phyloP scores from a whole-genome alignment of 2,888 invertebrate genomes.

The Uloborus plumipes region DNA sequence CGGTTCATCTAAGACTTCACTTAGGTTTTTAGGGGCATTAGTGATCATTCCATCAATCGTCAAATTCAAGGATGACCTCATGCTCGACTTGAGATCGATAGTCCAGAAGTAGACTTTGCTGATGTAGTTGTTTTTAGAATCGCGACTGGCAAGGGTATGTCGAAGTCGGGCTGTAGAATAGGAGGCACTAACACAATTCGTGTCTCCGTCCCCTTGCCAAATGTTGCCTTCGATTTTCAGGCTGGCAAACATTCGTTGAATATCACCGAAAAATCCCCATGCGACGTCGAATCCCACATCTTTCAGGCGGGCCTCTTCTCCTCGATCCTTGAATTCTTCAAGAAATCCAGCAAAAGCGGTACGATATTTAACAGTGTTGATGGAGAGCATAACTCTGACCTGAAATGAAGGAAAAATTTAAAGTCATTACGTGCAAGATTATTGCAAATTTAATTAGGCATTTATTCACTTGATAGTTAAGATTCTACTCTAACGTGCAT shows the following conservation, averaged over 20 bases:
- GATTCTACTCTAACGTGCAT: too few species aligned
- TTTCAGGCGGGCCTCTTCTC: conserved; percentile 23
- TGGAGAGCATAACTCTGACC: conserved; percentile 25
- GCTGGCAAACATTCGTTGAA: conserved; percentile 65
- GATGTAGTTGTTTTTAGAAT: conserved; percentile 45
- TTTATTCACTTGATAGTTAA: too few species aligned
- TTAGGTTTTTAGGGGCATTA: conserved; percentile 45
- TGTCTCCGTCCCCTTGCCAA: conserved; percentile 67
- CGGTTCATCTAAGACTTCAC: conserved; percentile 33
- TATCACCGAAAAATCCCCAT: conserved; percentile 60
- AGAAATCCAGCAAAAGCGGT: conserved; percentile 32
- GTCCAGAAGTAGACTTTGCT: conserved; percentile 67
- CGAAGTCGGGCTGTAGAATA: conserved; percentile 64
- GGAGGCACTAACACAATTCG: conserved; percentile 66
- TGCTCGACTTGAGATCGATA: conserved; percentile 64
- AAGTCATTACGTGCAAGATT: too few species aligned
- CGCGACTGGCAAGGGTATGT: conserved; percentile 51
- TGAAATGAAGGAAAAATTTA: background rate
- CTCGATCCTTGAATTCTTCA: conserved; percentile 21
- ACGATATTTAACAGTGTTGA: background rate
- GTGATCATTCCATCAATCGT: conserved; percentile 54
- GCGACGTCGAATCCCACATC: conserved; percentile 67
- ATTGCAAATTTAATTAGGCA: too few species aligned
- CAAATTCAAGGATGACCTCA: conserved; percentile 57
- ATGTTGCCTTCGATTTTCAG: conserved; percentile 59